A percentile compares a stretch with the other conserved stretches of the same genome.
Evolutionary conservation across 2,113 vertebrate genomes (phyloP).

Genomic region (Misgurnus mizolepis): DNA sequence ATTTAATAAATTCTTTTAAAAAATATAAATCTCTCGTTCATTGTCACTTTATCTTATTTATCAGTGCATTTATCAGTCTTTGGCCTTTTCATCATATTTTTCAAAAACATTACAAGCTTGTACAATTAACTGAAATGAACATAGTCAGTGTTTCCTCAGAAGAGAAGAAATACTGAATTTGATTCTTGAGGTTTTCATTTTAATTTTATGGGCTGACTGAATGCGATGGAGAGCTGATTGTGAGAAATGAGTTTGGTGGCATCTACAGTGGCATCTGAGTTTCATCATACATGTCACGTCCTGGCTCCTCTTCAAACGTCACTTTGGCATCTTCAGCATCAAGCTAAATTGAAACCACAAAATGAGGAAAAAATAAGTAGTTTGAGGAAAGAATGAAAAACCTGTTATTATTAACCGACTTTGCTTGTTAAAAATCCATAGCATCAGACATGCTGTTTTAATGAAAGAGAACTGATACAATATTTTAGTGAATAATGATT

Average conservation of each 20-base stretch:
- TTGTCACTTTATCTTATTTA: too few relatives aligned
- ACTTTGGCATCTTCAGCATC: conserved; percentile 83
- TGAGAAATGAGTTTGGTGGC: background rate
- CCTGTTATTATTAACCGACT: background rate
- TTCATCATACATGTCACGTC: conserved; percentile 87
- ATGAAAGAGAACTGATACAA: background rate
- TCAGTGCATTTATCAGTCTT: too few relatives aligned
- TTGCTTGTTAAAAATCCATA: too few relatives aligned
- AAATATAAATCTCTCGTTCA: too few relatives aligned
- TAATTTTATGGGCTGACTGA: background rate
- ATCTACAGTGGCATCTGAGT: conserved; percentile 84
- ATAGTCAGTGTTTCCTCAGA: background rate
- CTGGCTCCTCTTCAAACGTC: conserved; percentile 84
- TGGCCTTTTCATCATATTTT: too few relatives aligned
- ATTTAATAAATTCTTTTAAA: too few relatives aligned
- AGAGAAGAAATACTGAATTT: background rate
- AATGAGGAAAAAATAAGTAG: background rate
- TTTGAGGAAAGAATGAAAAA: background rate
- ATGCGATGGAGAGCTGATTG: background rate
- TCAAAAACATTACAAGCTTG: too few relatives aligned
- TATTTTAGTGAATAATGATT: too few relatives aligned
- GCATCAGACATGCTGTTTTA: too few relatives aligned
- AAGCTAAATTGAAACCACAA: conserved; percentile 75
- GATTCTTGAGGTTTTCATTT: background rate
- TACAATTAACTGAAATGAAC: too few relatives aligned